Evolutionary conservation across 2,888 invertebrate species (phyloP).

Genomic region (Venustoraphidia nigricollis): DNA sequence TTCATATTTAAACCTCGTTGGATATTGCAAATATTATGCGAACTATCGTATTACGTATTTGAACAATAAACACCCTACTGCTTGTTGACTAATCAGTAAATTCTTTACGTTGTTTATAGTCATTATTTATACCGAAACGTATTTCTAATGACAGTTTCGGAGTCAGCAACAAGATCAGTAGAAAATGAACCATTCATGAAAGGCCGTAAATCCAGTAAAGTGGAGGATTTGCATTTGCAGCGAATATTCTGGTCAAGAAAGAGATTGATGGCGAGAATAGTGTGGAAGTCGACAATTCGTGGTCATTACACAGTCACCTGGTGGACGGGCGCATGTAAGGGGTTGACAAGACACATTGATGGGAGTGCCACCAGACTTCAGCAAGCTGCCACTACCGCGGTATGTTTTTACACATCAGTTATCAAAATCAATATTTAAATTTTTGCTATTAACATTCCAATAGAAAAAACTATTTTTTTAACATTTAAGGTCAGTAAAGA

Average conservation of each 20-base stretch:
- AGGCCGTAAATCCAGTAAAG: constrained; percentile 13
- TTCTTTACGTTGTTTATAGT: constrained; percentile 6
- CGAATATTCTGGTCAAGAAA: constrained; percentile 23
- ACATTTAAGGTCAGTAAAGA: too few species aligned
- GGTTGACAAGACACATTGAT: too few species aligned
- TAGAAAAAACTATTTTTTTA: too few species aligned
- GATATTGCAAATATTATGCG: too few species aligned
- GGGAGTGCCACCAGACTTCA: constrained; percentile 17
- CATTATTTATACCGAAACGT: constrained; percentile 4
- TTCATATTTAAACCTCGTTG: too few species aligned
- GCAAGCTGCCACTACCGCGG: constrained; percentile 37
- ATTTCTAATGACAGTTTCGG: background rate
- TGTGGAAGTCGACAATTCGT: constrained; percentile 20
- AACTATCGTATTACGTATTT: too few species aligned
- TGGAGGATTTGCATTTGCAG: constrained; percentile 22
- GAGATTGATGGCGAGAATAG: constrained; percentile 21
- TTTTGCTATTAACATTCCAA: too few species aligned
- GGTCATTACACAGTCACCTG: constrained; percentile 23
- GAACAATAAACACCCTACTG: too few species aligned
- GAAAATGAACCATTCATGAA: constrained; percentile 4
- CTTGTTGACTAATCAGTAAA: background rate
- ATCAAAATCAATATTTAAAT: background rate
- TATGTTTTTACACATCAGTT: constrained; percentile 16
- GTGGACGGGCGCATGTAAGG: constrained; percentile 21
- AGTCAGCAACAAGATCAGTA: background rate